Conservation (phyloP, 2,797 vertebrate genomes). For the Manis javanica region DNA sequence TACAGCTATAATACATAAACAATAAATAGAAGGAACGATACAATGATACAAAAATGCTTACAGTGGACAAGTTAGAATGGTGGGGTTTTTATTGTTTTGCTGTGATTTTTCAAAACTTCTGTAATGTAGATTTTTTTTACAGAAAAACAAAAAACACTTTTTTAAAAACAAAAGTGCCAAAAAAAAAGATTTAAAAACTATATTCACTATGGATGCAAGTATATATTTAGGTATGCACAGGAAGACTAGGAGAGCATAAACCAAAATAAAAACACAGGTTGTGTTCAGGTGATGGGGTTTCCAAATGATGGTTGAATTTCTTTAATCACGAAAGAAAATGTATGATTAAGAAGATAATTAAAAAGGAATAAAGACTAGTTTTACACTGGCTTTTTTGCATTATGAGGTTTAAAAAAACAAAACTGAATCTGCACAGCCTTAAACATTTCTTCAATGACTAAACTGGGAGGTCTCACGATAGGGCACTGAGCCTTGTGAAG, state of each 20-base stretch:
- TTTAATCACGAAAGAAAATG: conserved; percentile 23
- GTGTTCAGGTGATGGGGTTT: neutral
- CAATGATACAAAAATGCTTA: neutral
- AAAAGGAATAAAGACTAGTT: neutral
- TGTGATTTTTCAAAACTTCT: conserved; percentile 34
- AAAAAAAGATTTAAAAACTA: conserved; percentile 9
- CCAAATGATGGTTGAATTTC: neutral
- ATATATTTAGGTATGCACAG: conserved; percentile 9
- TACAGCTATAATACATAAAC: neutral
- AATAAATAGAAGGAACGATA: neutral
- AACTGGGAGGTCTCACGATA: neutral
- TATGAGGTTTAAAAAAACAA: neutral
- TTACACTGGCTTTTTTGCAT: neutral
- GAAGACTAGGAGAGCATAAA: neutral
- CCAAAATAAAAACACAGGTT: conserved; percentile 38
- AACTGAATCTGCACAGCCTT: neutral
- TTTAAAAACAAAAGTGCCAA: neutral
- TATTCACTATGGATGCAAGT: neutral
- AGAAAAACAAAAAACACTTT: neutral
- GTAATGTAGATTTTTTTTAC: neutral
- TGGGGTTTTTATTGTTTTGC: neutral
- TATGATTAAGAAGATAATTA: conserved; percentile 10
- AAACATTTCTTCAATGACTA: neutral
- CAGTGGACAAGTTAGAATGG: neutral
- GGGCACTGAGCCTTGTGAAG: neutral